phyloP scores from a whole-genome alignment of 2,113 vertebrate genomes.

The Myotis lucifugus region DNA sequence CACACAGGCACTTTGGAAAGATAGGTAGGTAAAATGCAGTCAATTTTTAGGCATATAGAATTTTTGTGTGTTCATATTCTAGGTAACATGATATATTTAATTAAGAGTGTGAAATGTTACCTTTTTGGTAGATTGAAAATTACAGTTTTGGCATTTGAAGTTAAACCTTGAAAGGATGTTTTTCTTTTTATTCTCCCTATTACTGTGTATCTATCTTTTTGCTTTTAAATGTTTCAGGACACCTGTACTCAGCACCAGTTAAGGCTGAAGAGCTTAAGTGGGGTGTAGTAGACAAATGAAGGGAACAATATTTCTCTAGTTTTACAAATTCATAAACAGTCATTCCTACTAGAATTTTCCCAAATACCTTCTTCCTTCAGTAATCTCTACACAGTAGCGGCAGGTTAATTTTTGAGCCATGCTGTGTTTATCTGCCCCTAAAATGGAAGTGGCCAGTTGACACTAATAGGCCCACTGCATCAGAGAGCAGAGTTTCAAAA shows the following conservation, averaged over 20 bases:
- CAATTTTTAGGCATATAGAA: not conserved
- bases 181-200: not conserved
- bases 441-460: not conserved
- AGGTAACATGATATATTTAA: not conserved
- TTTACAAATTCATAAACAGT: constrained; percentile 23
- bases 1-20: not conserved
- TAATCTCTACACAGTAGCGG: not conserved
- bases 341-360: not conserved
- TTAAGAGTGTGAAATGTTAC: not conserved
- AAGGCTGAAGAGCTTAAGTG: not conserved
- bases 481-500: not conserved
- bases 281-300: not conserved
- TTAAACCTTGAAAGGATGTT: not conserved
- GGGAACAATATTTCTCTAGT: not conserved
- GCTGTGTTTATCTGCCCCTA: not conserved
- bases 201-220: not conserved
- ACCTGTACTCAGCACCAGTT: not conserved
- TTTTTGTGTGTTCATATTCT: not conserved
- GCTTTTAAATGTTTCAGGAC: not conserved
- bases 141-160: not conserved
- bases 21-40: not conserved
- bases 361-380: not conserved
- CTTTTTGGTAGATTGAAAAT: not conserved
- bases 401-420: not conserved
- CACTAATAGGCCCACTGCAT: not conserved